Percentiles rank a stretch among this genome's conserved stretches.
Conservation (phyloP, 2,113 vertebrate genomes). For the Elgaria multicarinata region DNA sequence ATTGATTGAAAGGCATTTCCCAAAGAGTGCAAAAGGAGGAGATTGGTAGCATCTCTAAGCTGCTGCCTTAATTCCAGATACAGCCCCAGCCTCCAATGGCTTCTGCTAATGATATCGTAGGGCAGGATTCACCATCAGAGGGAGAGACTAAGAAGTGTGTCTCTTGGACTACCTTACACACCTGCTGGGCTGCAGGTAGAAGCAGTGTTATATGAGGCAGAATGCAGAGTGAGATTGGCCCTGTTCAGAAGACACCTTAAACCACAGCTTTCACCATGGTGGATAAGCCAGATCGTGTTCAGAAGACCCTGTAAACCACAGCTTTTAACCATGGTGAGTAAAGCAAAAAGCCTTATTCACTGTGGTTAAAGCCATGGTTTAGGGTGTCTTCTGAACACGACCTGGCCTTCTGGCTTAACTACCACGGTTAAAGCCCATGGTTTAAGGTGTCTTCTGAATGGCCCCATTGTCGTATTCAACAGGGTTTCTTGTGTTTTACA, state of each 20-base stretch:
- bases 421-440: too few species aligned
- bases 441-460: too few species aligned
- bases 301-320: too few species aligned
- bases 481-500: not conserved
- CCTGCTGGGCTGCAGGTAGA: not conserved
- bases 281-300: too few species aligned
- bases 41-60: conserved; percentile 59
- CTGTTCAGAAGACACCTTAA: too few species aligned
- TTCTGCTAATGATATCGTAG: not conserved
- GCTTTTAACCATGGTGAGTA: too few species aligned
- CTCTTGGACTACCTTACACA: not conserved
- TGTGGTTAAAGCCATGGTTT: too few species aligned
- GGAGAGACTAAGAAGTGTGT: not conserved
- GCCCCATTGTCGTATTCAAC: not conserved
- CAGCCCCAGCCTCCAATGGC: not conserved
- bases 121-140: not conserved
- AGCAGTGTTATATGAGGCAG: not conserved
- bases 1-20: conserved; percentile 69
- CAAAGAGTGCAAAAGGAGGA: conserved; percentile 41
- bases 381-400: too few species aligned
- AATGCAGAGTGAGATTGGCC: not conserved
- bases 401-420: too few species aligned
- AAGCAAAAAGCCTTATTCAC: too few species aligned
- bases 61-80: conserved; percentile 50
- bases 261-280: too few species aligned